Evolutionary conservation across 1,140 invertebrate species (phyloP).

Genomic region (Drosophila trapezifrons): DNA sequence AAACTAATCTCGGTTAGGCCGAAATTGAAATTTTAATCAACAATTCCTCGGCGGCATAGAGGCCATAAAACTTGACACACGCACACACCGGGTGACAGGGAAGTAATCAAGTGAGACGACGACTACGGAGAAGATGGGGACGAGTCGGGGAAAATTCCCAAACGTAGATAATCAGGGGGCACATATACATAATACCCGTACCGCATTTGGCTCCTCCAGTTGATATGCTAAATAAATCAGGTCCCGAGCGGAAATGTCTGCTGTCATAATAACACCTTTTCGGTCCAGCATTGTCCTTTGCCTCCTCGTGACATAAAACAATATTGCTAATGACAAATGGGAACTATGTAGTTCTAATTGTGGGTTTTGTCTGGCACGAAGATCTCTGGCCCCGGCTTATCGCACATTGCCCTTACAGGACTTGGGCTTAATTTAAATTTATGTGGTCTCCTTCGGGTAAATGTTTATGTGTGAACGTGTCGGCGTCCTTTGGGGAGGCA

Average conservation of each 20-base stretch:
- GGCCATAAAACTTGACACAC: constrained; percentile 57
- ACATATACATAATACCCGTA: constrained; percentile 29
- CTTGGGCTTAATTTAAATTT: constrained; percentile 48
- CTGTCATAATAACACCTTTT: constrained; percentile 43
- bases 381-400: constrained; percentile 39
- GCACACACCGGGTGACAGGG: constrained; percentile 21
- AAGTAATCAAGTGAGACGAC: constrained; percentile 72
- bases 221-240: constrained; percentile 44
- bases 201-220: not conserved
- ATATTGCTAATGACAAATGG: constrained; percentile 54
- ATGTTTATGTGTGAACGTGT: constrained; percentile 32
- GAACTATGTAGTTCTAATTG: constrained; percentile 49
- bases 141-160: constrained; percentile 60
- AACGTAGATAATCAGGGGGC: constrained; percentile 68
- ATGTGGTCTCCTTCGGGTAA: constrained; percentile 24
- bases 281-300: constrained; percentile 4
- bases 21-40: constrained; percentile 79
- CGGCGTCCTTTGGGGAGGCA: constrained; percentile 30
- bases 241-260: constrained; percentile 33
- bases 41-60: constrained; percentile 43
- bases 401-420: constrained; percentile 38
- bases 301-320: constrained; percentile 28
- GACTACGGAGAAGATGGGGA: no score
- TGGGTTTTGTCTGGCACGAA: constrained; percentile 41
- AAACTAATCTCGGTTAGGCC: constrained; percentile 59